Evolutionary conservation across 1,140 invertebrate genomes (phyloP).

Genomic region (Polypedilum pembai): DNA sequence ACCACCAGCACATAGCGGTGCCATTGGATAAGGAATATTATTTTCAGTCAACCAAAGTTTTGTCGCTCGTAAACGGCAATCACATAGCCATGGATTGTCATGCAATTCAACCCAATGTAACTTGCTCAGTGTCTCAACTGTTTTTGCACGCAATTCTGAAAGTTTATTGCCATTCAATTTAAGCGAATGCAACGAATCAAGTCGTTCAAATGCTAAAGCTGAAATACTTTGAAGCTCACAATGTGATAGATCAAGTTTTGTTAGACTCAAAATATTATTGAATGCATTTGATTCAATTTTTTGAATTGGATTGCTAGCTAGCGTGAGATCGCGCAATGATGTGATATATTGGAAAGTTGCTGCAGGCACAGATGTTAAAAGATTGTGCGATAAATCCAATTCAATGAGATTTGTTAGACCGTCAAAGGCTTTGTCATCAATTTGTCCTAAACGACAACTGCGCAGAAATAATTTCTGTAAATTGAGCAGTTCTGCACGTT

Average conservation of each 20-base stretch:
- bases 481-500: constrained; percentile 69
- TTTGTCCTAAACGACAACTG: constrained; percentile 72
- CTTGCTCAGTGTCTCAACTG: constrained; percentile 62
- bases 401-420: constrained; percentile 82
- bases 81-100: constrained; percentile 86
- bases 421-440: constrained; percentile 72
- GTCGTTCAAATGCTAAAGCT: constrained; percentile 65
- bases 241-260: constrained; percentile 76
- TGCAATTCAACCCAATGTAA: constrained; percentile 79
- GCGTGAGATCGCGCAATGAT: constrained; percentile 68
- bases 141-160: constrained; percentile 59
- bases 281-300: constrained; percentile 71
- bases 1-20: constrained; percentile 63
- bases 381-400: constrained; percentile 76
- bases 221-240: constrained; percentile 71
- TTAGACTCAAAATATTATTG: constrained; percentile 60
- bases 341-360: constrained; percentile 66
- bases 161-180: constrained; percentile 76
- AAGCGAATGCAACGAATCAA: constrained; percentile 68
- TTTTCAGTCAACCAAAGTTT: constrained; percentile 76
- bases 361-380: constrained; percentile 68
- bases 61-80: constrained; percentile 72
- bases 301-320: constrained; percentile 73
- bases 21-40: constrained; percentile 70
- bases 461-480: constrained; percentile 76